These are phyloP conservation scores for Echeneis naucrates DNA, from an alignment of 2,797 vertebrate species.

Conservation along the genomic window DNA sequence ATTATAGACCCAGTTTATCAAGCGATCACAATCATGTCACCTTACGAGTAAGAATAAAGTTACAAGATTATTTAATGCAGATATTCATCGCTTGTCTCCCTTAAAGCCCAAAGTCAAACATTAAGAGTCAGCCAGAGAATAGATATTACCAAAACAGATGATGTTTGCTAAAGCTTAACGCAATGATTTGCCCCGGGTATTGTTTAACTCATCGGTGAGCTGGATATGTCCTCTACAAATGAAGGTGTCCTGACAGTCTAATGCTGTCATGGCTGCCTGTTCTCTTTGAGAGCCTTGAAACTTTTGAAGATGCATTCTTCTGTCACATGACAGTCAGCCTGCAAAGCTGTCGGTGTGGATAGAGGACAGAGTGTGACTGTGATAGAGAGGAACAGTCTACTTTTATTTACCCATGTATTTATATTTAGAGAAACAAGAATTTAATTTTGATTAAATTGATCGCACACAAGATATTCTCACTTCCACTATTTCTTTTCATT, in stretches of 20 bases:
- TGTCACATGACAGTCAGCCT: slow-evolving; percentile 44
- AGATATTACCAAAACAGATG: slow-evolving; percentile 8
- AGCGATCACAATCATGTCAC: slow-evolving; percentile 14
- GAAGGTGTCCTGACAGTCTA: slow-evolving; percentile 30
- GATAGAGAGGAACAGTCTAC: not conserved
- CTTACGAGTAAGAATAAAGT: slow-evolving; percentile 4
- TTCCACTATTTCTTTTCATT: too few species aligned
- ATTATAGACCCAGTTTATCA: slow-evolving; percentile 15
- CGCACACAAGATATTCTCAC: too few species aligned
- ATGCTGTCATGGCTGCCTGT: not conserved
- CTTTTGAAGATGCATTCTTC: slow-evolving; percentile 1
- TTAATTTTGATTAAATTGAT: too few species aligned
- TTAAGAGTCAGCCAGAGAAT: slow-evolving; percentile 38
- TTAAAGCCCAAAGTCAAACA: slow-evolving; percentile 42
- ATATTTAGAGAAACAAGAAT: too few species aligned
- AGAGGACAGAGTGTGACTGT: slow-evolving; percentile 22
- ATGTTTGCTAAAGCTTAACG: slow-evolving; percentile 49
- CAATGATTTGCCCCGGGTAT: slow-evolving; percentile 51
- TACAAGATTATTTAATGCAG: not conserved
- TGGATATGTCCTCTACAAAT: slow-evolving; percentile 40
- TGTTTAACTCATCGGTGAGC: slow-evolving; percentile 42
- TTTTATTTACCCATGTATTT: not conserved
- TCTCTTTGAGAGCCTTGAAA: slow-evolving; percentile 7
- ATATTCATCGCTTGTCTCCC: slow-evolving; percentile 9
- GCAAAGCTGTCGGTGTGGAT: not conserved